A percentile compares a stretch with the other conserved stretches of the same genome.
Conservation (phyloP, 2,113 vertebrate genomes). For the Psophia crepitans region DNA sequence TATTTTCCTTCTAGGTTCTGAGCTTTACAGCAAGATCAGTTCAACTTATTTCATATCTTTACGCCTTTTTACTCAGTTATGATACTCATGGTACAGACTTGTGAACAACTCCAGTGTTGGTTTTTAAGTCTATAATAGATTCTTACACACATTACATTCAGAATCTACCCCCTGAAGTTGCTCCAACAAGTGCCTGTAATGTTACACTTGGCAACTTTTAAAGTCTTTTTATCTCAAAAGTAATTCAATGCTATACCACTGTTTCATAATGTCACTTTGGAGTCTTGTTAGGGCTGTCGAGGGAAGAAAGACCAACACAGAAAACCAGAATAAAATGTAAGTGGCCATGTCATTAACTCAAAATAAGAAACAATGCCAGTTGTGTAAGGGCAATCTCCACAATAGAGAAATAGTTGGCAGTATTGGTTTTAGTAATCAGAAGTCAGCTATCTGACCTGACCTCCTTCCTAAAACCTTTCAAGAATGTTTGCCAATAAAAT, state of each 20-base stretch:
- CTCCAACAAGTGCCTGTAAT: background rate
- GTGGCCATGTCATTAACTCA: background rate
- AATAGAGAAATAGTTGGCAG: background rate
- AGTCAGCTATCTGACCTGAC: background rate
- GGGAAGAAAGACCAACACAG: background rate
- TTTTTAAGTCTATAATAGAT: background rate
- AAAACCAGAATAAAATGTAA: background rate
- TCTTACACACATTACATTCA: background rate
- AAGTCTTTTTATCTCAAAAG: background rate
- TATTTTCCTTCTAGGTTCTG: background rate
- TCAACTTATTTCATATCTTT: background rate
- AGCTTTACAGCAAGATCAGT: background rate
- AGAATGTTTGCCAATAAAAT: background rate
- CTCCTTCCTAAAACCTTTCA: background rate
- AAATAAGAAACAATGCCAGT: background rate
- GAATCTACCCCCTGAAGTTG: background rate
- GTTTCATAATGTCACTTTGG: background rate
- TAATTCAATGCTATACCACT: background rate
- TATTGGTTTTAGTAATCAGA: background rate
- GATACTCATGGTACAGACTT: background rate
- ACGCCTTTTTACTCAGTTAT: background rate
- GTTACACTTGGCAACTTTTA: background rate
- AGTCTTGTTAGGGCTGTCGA: background rate
- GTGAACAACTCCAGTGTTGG: background rate
- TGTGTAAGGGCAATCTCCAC: background rate